Base-by-base conservation (phyloP, 2,888 invertebrate genomes). In the Eupithecia subfuscata region DNA sequence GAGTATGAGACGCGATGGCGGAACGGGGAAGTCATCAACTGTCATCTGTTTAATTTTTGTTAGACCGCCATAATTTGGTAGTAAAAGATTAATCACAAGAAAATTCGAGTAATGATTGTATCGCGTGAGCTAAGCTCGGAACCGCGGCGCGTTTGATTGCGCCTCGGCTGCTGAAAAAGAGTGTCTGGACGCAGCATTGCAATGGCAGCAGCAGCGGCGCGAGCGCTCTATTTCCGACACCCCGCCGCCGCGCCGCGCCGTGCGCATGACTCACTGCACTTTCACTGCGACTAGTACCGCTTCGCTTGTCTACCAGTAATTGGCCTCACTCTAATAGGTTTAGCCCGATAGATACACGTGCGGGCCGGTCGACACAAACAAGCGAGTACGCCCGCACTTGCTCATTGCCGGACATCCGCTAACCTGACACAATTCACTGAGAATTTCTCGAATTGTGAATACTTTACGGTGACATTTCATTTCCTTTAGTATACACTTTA, bases 261-360 rank as follows among this genome's bases (percentile, higher is more conserved):
- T 71, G 82, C 82, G 85, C 84, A 85, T 92, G 91, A 92, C 89
- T 92, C 92, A 92, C 83, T 91, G 89, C 90, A 91, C 91, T 93
- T 92, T 92, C 92, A 91, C 91, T 91, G 86, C 89, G 90, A 89
- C 91, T 88, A 88, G 86, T 86, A 83, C 84, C 83, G 84, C 84
- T 79, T 83, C 83, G 84, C 83, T 85, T 84, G 89, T 89, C 89
- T 89, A 84, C 85, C 82, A 86, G 86, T 87, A 86, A 89, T 87
- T 86, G 88, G 86, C 86, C 84, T 83, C 86, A 85, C 83, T 86
- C 82, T 82, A 82, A 85, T 86, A 84, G 81, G 83, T 85, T 86
- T 82, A 84, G 78, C 79, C 79, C 76, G 81, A 84, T 76, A 77
- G 79, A 69, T 74, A 75, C 75, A 74, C 76, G 70, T 70, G 71